These are phyloP conservation scores for Henricia sp. DNA, from an alignment of 53 echinoderm and acorn worm genomes.

Conservation along the genomic window DNA sequence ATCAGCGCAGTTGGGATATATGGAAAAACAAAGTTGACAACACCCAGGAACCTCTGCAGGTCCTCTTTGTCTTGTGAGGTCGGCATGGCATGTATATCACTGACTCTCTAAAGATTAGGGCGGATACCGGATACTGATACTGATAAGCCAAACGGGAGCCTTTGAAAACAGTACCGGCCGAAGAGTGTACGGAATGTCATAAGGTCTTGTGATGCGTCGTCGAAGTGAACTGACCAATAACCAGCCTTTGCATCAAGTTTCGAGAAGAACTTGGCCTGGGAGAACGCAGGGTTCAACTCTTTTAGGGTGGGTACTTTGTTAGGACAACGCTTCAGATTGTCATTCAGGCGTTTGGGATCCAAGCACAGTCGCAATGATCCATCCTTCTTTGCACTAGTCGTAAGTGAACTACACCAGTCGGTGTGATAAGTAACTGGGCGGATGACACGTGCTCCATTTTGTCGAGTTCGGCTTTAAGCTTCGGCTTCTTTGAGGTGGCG, in stretches of 20 bases:
- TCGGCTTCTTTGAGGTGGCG: slow-evolving; percentile 63
- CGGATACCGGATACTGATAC: slow-evolving; percentile 53
- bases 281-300: slow-evolving; percentile 65
- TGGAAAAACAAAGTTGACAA: slow-evolving; percentile 50
- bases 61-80: slow-evolving; percentile 51
- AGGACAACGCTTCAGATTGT: no score
- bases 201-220: slow-evolving; percentile 46
- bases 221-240: slow-evolving; percentile 72
- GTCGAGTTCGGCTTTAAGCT: slow-evolving; percentile 57
- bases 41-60: slow-evolving; percentile 41
- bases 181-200: slow-evolving; percentile 77
- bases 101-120: slow-evolving; percentile 61
- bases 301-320: slow-evolving; percentile 67
- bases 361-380: slow-evolving; percentile 42
- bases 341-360: slow-evolving; percentile 60
- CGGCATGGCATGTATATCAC: slow-evolving; percentile 50
- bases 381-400: slow-evolving; percentile 53
- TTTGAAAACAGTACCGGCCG: slow-evolving; percentile 67
- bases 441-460: slow-evolving; percentile 61
- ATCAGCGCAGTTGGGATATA: slow-evolving; percentile 53
- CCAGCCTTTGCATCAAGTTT: slow-evolving; percentile 74
- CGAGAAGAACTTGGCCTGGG: slow-evolving; percentile 59
- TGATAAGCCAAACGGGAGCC: slow-evolving; percentile 59
- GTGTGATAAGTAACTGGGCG: slow-evolving; percentile 53
- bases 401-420: slow-evolving; percentile 73